Evolutionary conservation across 2,113 vertebrate species (phyloP).

Genomic region (Xiphias gladius): DNA sequence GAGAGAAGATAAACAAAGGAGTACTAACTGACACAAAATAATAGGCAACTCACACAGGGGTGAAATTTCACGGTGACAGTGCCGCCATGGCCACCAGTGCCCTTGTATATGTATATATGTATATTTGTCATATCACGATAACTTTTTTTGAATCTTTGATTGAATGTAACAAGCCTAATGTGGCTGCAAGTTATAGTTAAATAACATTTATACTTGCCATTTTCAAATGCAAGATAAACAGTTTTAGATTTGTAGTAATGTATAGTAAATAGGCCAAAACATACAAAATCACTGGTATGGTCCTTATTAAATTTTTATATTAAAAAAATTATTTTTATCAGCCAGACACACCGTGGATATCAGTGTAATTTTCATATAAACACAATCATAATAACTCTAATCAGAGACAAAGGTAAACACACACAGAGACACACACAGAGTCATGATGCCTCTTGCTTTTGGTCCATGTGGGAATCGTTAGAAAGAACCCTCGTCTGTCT

Average conservation of each 20-base stretch:
- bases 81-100: background rate
- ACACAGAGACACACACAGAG: background rate
- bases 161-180: background rate
- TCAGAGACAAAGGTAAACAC: background rate
- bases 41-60: constrained; percentile 13
- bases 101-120: background rate
- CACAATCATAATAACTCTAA: background rate
- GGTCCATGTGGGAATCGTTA: constrained; percentile 53
- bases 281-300: too few relatives aligned
- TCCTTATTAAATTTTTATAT: background rate
- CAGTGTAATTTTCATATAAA: background rate
- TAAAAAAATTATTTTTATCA: background rate
- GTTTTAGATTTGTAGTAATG: background rate
- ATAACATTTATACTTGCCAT: background rate
- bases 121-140: background rate
- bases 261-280: too few relatives aligned
- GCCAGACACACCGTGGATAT: background rate
- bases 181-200: background rate
- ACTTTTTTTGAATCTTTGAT: background rate
- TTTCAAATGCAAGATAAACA: background rate
- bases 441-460: constrained; percentile 23
- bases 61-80: background rate
- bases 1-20: constrained; percentile 49
- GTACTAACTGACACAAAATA: constrained; percentile 37
- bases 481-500: constrained; percentile 22